Evolutionary conservation across 2,113 vertebrate species (phyloP).

Genomic region (Globicephala melas): DNA sequence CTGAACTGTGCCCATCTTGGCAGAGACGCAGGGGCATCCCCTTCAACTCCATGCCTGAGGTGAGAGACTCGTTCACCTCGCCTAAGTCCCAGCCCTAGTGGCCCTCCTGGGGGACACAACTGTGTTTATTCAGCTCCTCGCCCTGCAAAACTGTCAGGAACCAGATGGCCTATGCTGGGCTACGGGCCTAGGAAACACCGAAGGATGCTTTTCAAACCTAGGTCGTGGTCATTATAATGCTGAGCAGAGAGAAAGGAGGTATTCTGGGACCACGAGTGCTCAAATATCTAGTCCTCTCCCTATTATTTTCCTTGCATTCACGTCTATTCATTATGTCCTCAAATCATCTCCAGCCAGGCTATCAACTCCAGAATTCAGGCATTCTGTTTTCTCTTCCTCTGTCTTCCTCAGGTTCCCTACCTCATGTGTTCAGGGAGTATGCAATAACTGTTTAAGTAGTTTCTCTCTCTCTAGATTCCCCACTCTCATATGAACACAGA

Average conservation of each 20-base stretch:
- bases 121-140: not conserved
- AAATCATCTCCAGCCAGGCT: not conserved
- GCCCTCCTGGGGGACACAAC: not conserved
- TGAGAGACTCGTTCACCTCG: accelerated
- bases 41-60: not conserved
- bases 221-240: no score
- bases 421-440: not conserved
- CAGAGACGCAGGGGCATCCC: not conserved
- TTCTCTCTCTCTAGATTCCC: not conserved
- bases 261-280: not conserved
- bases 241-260: not conserved
- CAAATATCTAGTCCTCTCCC: no score
- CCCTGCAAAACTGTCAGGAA: not conserved
- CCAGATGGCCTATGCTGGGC: not conserved
- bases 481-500: not conserved
- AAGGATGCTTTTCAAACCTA: not conserved
- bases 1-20: not conserved
- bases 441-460: not conserved
- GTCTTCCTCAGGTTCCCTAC: not conserved
- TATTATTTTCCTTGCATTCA: not conserved
- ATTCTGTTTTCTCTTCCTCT: not conserved
- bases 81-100: not conserved
- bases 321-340: not conserved
- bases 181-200: not conserved
- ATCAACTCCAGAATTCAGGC: not conserved